Conservation (phyloP, 1,140 invertebrate species). For the Brachionus plicatilis region DNA sequence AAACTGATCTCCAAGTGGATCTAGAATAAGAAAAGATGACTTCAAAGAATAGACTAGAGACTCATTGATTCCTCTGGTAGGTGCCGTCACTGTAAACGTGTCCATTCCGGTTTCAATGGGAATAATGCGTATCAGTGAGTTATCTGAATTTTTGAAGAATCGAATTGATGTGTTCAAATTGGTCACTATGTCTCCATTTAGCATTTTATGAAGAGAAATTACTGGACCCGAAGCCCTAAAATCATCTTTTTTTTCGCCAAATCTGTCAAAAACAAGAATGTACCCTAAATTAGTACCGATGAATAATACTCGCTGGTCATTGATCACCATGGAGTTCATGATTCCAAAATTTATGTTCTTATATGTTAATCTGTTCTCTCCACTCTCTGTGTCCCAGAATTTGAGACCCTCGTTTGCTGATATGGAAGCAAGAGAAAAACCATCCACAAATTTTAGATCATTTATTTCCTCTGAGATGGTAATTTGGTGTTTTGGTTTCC, state of each 20-base stretch:
- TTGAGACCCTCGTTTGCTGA: not conserved
- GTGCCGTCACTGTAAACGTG: not conserved
- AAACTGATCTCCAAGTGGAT: not conserved
- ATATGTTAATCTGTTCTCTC: not conserved
- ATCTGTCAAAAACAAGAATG: not conserved
- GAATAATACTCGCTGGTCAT: not conserved
- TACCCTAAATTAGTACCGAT: not conserved
- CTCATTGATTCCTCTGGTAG: not conserved
- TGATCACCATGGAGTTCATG: not conserved
- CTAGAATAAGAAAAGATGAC: not conserved
- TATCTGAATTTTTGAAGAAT: not conserved
- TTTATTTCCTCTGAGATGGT: not conserved
- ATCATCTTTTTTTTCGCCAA: not conserved
- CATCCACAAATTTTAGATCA: not conserved
- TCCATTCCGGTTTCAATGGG: not conserved
- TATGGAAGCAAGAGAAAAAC: not conserved
- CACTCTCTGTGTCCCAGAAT: not conserved
- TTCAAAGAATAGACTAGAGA: not conserved
- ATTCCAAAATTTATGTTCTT: not conserved
- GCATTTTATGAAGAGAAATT: not conserved
- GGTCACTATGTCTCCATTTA: not conserved
- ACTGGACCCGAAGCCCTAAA: not conserved
- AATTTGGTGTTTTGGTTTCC: not conserved
- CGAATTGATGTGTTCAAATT: not conserved
- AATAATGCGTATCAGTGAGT: not conserved